Conservation (phyloP, 2,888 invertebrate species). For the Thereva nobilitata region DNA sequence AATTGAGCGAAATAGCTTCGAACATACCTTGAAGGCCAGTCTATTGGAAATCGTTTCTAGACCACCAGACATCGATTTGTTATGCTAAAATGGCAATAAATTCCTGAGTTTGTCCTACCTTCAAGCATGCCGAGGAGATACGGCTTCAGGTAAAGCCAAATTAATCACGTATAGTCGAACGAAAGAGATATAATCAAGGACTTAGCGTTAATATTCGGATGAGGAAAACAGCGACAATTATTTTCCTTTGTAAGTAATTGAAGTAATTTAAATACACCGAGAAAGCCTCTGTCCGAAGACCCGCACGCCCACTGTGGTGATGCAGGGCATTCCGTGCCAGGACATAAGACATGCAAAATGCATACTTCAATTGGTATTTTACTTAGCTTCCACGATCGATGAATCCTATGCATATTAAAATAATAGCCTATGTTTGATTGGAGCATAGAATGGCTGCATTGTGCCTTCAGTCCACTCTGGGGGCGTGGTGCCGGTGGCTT, state of each 20-base stretch:
- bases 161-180: conserved; percentile 31
- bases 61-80: conserved; percentile 30
- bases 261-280: no score
- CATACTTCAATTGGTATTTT: no score
- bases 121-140: background rate
- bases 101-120: conserved; percentile 18
- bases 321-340: no score
- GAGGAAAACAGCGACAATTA: no score
- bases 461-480: conserved; percentile 1
- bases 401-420: no score
- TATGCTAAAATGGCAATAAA: conserved; percentile 33
- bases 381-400: no score
- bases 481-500: background rate
- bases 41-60: conserved; percentile 13
- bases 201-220: conserved; percentile 2
- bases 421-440: no score
- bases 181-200: conserved; percentile 24
- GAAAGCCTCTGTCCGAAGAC: no score
- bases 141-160: conserved; percentile 15
- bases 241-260: no score
- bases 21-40: background rate
- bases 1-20: background rate
- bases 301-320: no score
- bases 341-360: no score
- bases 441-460: background rate